phyloP scores from a whole-genome alignment of 2,888 invertebrate species.

The Eledone cirrhosa region DNA sequence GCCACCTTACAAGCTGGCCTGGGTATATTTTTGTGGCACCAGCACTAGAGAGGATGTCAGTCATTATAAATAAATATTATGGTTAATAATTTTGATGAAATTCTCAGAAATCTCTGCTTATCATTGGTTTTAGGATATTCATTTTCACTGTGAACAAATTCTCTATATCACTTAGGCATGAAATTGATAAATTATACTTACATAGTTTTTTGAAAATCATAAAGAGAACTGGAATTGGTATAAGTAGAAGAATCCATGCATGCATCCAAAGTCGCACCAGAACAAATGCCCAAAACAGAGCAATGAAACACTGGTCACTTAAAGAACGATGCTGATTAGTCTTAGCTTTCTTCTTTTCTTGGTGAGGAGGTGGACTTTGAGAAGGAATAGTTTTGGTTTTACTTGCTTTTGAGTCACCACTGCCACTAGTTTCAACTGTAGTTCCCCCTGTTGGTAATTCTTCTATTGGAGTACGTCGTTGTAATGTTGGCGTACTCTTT shows the following conservation, averaged over 20 bases:
- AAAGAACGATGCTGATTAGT: constrained; percentile 39
- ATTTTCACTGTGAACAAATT: too few relatives aligned
- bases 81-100: too few relatives aligned
- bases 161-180: neutral
- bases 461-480: neutral
- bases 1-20: too few relatives aligned
- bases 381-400: neutral
- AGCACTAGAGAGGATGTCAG: too few relatives aligned
- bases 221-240: constrained; percentile 78
- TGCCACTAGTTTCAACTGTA: neutral
- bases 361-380: neutral
- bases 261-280: constrained; percentile 88
- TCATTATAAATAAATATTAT: too few relatives aligned
- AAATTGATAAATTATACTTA: constrained; percentile 46
- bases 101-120: too few relatives aligned
- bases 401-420: constrained; percentile 12
- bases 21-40: too few relatives aligned
- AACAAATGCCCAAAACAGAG: constrained; percentile 81
- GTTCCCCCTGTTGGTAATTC: neutral
- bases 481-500: constrained; percentile 4
- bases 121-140: too few relatives aligned
- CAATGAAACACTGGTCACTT: constrained; percentile 65
- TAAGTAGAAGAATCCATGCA: constrained; percentile 80
- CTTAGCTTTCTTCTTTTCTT: constrained; percentile 27
- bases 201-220: constrained; percentile 72